phyloP scores from a whole-genome alignment of 2,888 invertebrate species.

The Zhengitettix transpicula region DNA sequence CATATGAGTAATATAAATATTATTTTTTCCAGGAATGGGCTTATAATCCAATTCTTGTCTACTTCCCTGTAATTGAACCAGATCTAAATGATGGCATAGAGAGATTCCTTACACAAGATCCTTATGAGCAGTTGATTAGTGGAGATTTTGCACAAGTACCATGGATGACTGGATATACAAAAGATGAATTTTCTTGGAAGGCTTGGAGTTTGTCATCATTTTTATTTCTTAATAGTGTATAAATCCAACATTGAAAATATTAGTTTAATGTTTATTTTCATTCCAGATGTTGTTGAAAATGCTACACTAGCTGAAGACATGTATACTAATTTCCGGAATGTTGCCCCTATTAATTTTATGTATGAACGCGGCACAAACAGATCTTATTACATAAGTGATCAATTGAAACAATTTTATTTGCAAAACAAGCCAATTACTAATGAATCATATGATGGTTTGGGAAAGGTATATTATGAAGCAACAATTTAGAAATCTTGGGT shows the following conservation, averaged over 20 bases:
- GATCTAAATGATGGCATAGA: constrained; percentile 41
- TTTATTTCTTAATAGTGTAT: background rate
- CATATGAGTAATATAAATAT: too few relatives aligned
- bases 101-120: constrained; percentile 44
- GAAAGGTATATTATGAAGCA: background rate
- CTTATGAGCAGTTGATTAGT: constrained; percentile 35
- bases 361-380: background rate
- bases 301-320: background rate
- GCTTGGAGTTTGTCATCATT: constrained; percentile 35
- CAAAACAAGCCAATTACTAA: background rate
- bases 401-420: background rate
- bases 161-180: constrained; percentile 44
- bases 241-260: background rate
- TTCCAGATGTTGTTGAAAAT: background rate
- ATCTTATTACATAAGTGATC: background rate
- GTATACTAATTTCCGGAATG: background rate
- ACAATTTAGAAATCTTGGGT: too few relatives aligned
- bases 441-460: background rate
- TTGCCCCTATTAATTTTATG: background rate
- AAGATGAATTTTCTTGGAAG: constrained; percentile 46
- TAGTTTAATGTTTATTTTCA: background rate
- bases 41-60: constrained; percentile 34
- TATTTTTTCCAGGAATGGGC: constrained; percentile 31
- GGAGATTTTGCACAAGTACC: constrained; percentile 43
- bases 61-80: constrained; percentile 46